These are phyloP conservation scores for Pyrgilauda ruficollis DNA, from an alignment of 2,113 vertebrate species.

Conservation along the genomic window DNA sequence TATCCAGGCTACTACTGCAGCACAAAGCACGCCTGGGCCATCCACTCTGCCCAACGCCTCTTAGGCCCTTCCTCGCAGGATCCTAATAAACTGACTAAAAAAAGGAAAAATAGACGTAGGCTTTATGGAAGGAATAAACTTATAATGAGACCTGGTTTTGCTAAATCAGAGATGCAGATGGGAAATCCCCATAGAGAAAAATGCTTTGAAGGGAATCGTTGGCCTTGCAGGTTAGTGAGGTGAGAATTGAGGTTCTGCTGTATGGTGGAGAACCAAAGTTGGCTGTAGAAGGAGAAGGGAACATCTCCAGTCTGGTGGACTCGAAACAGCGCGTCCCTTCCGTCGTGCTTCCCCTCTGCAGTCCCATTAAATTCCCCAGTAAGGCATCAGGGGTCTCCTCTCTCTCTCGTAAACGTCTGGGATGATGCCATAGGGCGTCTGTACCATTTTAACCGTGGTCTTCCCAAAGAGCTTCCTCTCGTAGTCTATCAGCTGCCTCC, in stretches of 20 bases:
- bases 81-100: not conserved
- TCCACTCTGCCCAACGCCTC: conserved; percentile 3
- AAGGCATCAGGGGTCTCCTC: conserved; percentile 88
- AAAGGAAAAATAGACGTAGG: not conserved
- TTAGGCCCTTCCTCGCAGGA: not conserved
- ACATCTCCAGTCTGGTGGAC: not conserved
- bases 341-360: conserved; percentile 20
- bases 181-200: conserved; percentile 40
- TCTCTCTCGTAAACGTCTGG: conserved; percentile 93
- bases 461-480: conserved; percentile 95
- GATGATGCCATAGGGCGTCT: conserved; percentile 91
- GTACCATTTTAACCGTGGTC: conserved; percentile 94
- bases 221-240: conserved; percentile 62
- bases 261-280: conserved; percentile 29
- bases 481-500: conserved; percentile 95
- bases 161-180: conserved; percentile 20
- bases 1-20: conserved; percentile 28
- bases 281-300: conserved; percentile 44
- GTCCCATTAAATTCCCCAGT: conserved; percentile 86
- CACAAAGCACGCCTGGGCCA: not conserved
- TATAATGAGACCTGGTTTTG: conserved; percentile 5
- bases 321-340: not conserved
- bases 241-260: conserved; percentile 52
- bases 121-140: conserved; percentile 23
- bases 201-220: conserved; percentile 4